These are phyloP conservation scores for Pararge aegeria DNA, from an alignment of 1,140 invertebrate genomes.

Conservation along the genomic window DNA sequence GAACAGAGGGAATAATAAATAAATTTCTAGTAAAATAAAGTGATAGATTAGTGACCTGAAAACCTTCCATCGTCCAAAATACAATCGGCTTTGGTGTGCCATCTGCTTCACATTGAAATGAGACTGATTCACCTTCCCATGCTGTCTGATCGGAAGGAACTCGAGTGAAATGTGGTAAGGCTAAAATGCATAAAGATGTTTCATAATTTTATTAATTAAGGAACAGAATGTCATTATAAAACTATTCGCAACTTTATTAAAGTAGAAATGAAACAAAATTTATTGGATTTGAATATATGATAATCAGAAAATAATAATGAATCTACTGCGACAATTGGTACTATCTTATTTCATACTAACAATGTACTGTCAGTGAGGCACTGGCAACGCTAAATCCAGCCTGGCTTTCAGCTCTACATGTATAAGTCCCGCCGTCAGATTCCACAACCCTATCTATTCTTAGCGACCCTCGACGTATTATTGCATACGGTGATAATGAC, in stretches of 20 bases:
- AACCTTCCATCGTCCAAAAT: conserved; percentile 91
- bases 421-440: conserved; percentile 71
- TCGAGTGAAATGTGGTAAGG: conserved; percentile 93
- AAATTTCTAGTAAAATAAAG: too few species aligned
- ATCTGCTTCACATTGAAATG: conserved; percentile 93
- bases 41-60: conserved; percentile 50
- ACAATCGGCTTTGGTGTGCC: conserved; percentile 94
- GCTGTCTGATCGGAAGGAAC: conserved; percentile 92
- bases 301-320: too few species aligned
- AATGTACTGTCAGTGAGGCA: conserved; percentile 71
- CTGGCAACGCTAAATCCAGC: conserved; percentile 68
- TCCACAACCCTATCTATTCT: conserved; percentile 69
- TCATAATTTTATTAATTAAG: background rate
- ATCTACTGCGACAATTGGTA: too few species aligned
- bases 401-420: conserved; percentile 75
- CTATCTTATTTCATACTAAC: conserved; percentile 45
- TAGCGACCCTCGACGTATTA: conserved; percentile 63
- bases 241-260: background rate
- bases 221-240: too few species aligned
- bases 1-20: background rate
- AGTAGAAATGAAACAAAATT: too few species aligned
- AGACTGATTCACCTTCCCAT: conserved; percentile 88
- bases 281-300: too few species aligned
- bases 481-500: conserved; percentile 64
- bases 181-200: conserved; percentile 73